A percentile compares a stretch with the other conserved stretches of the same genome.
Conservation (phyloP, 2,113 vertebrate species). For the Odocoileus hemionus region DNA sequence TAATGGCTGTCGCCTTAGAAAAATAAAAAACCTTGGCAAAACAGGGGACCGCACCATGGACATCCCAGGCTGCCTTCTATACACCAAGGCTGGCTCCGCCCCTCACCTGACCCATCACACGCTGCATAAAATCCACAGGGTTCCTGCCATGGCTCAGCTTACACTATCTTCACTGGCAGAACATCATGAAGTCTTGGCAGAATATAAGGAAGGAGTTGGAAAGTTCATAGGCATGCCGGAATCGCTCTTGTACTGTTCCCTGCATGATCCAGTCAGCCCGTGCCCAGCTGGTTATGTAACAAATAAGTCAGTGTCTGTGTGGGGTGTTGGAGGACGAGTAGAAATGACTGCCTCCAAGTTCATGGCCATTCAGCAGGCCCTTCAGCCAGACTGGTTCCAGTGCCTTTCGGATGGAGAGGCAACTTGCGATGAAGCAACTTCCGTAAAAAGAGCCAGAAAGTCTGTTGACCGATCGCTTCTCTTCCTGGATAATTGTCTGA, state of each 20-base stretch:
- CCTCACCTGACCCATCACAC: constrained; percentile 93
- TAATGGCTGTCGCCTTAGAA: constrained; percentile 86
- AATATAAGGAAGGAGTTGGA: constrained; percentile 91
- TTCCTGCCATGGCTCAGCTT: constrained; percentile 89
- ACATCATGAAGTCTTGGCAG: constrained; percentile 92
- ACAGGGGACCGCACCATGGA: constrained; percentile 80
- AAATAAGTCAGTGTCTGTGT: constrained; percentile 94
- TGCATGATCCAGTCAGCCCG: constrained; percentile 86
- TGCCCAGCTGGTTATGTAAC: constrained; percentile 90
- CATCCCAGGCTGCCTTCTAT: constrained; percentile 91
- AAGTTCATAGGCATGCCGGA: constrained; percentile 95
- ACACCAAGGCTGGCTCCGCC: constrained; percentile 88
- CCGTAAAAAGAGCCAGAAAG: constrained; percentile 89
- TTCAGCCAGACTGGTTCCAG: constrained; percentile 95
- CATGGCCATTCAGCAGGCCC: constrained; percentile 88
- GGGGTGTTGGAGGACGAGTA: constrained; percentile 93
- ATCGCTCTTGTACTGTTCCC: constrained; percentile 88
- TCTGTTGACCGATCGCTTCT: constrained; percentile 93
- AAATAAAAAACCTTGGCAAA: constrained; percentile 83
- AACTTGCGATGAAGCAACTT: constrained; percentile 80
- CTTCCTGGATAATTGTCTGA: constrained; percentile 91
- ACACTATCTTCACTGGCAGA: constrained; percentile 89
- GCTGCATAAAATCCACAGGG: constrained; percentile 79
- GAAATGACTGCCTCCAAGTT: constrained; percentile 90
- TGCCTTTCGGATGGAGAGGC: constrained; percentile 94